Percentiles rank a stretch among this genome's conserved stretches.
phyloP scores from a whole-genome alignment of 1,140 invertebrate genomes.

The Drosophila ananassae region DNA sequence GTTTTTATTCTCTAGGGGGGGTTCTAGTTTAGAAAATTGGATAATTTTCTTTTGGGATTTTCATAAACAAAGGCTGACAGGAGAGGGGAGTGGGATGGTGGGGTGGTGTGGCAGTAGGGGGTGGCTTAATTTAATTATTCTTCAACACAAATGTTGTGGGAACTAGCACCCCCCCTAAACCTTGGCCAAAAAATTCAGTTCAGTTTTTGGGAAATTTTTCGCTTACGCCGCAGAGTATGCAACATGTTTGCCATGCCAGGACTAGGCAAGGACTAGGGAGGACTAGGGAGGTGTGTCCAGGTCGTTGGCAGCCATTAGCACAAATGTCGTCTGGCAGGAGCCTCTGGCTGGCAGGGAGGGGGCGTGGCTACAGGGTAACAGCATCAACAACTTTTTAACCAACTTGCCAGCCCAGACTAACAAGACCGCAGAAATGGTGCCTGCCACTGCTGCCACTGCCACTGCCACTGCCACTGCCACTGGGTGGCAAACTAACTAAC shows the following conservation, averaged over 20 bases:
- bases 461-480: neutral
- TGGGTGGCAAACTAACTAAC: neutral
- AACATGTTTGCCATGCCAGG: conserved; percentile 65
- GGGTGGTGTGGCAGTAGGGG: too few species aligned
- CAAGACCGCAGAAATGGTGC: conserved; percentile 59
- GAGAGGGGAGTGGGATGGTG: too few species aligned
- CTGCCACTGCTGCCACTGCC: neutral
- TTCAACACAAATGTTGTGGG: conserved; percentile 43
- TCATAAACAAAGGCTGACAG: conserved; percentile 14
- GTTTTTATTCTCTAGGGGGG: too few species aligned
- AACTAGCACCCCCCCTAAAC: conserved; percentile 1
- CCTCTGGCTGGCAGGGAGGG: too few species aligned
- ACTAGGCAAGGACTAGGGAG: neutral
- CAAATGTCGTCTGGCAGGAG: conserved; percentile 45
- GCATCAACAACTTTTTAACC: conserved; percentile 80
- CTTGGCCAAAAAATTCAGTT: conserved; percentile 31
- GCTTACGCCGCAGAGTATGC: conserved; percentile 67
- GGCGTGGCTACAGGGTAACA: conserved; percentile 29
- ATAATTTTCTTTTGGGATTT: neutral
- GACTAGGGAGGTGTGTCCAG: conserved; percentile 30
- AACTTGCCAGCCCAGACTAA: conserved; percentile 74
- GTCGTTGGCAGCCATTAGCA: conserved; percentile 71
- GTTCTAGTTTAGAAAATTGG: too few species aligned
- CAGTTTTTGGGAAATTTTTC: conserved; percentile 38
- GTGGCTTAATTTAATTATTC: conserved; percentile 44